Evolutionary conservation across 2,113 vertebrate species (phyloP).

Genomic region (Protobothrops mucrosquamatus): DNA sequence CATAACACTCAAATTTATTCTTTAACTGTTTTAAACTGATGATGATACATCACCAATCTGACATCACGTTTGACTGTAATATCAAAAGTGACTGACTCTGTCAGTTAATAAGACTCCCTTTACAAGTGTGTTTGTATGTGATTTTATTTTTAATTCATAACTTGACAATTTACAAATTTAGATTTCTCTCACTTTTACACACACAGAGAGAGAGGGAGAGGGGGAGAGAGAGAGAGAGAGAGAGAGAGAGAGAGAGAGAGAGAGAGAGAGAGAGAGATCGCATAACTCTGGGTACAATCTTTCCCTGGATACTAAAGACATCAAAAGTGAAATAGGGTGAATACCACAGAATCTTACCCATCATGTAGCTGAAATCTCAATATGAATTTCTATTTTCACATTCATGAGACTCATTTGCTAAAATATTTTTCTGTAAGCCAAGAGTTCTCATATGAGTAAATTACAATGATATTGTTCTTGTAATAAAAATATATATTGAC

Average conservation of each 20-base stretch:
- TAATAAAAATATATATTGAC: not conserved
- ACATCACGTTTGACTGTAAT: not conserved
- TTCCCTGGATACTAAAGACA: not conserved
- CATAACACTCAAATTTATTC: not conserved
- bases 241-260: too few relatives aligned
- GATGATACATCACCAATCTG: not conserved
- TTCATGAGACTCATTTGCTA: not conserved
- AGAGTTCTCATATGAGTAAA: not conserved
- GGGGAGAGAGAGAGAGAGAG: rapidly evolving
- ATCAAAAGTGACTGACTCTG: not conserved
- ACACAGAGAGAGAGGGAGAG: not conserved
- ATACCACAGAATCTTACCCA: not conserved
- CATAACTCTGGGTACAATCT: not conserved
- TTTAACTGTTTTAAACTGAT: not conserved
- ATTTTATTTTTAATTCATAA: not conserved
- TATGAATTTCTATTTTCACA: not conserved
- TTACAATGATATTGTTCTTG: not conserved
- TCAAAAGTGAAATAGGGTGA: not conserved
- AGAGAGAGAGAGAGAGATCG: too few relatives aligned
- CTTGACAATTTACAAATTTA: not conserved
- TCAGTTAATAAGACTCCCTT: not conserved
- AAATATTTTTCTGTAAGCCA: not conserved
- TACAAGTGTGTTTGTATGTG: not conserved
- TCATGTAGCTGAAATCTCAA: not conserved
- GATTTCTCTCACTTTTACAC: not conserved